Evolutionary conservation across 1,140 invertebrate genomes (phyloP), one percentile per base, ranked within the genome.

Genomic region (Globodera rostochiensis): DNA sequence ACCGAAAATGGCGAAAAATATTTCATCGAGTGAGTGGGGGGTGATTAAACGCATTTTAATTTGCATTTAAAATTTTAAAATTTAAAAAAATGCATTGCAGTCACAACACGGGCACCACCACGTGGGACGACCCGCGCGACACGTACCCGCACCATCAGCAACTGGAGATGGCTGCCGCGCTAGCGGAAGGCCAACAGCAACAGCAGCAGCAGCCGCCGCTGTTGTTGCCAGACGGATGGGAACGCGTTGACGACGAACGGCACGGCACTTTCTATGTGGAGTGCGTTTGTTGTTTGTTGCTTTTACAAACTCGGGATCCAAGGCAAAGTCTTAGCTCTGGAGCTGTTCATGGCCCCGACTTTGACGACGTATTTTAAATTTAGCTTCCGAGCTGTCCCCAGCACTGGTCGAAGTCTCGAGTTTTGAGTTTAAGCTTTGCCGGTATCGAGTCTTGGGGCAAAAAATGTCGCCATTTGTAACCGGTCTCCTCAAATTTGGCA

Each of bases 221-320:
- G 60, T 36, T 46, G 15, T 64, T 99, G 80, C 97, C 97, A 0
- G 97, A 95, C 90, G 97, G 97, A 21, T 99, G 97, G 97, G 97
- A 98, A 90, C 94, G 95, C 91, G 98, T 98, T 49, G 95, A 97
- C 84, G 97, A 98, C 91, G 95, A 96, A 64, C 15, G 96, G 88
- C 98, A 98, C 91, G 97, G 97, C 19, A 97, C 95, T 67, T 99
- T 98, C 88, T 99, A 97, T 91, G 98, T 99, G 76, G 97, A 99
- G 92, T 92, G 88, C 91, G 92, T 92, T 71, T n/a, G n/a, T n/a
- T n/a, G n/a, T 71, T 81, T 50, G 8, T 70, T 36, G 36, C 36
- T 36, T 36, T 36, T 36, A 36, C 1, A 36, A 36, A 1, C 36
- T 3, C 36, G 36, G 36, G 36, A 36, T 0, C 36, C 36, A 36